phyloP scores from a whole-genome alignment of 2,797 vertebrate genomes.

The Spatula clypeata region DNA sequence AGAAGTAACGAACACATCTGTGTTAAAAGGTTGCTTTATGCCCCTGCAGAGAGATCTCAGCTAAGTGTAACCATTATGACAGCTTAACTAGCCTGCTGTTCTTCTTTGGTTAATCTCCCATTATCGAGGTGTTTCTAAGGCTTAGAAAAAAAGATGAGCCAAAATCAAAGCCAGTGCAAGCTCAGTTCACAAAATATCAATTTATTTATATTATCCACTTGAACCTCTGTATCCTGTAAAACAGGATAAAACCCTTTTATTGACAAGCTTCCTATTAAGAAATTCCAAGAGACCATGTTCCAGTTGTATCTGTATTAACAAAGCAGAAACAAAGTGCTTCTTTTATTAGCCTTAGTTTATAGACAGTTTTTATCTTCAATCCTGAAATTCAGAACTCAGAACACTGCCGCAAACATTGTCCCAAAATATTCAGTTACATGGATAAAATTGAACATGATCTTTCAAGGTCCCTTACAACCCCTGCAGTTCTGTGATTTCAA shows the following conservation, averaged over 20 bases:
- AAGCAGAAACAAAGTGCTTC: not conserved
- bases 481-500: no score
- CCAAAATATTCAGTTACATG: not conserved
- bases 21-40: not conserved
- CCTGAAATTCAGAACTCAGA: not conserved
- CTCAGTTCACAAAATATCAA: not conserved
- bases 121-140: not conserved
- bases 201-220: not conserved
- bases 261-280: not conserved
- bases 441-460: not conserved
- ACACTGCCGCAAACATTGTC: not conserved
- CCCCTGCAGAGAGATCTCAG: not conserved
- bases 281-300: not conserved
- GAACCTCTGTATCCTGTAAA: not conserved
- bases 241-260: fast-evolving
- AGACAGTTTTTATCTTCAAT: not conserved
- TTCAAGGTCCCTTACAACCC: no score
- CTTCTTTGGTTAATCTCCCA: conserved; percentile 39
- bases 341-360: not conserved
- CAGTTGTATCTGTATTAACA: not conserved
- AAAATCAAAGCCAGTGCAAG: not conserved
- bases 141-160: not conserved
- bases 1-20: not conserved
- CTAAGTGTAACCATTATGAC: not conserved
- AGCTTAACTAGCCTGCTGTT: conserved; percentile 3